Conservation (phyloP, 2,888 invertebrate genomes). For the Mechanitis messenoides region DNA sequence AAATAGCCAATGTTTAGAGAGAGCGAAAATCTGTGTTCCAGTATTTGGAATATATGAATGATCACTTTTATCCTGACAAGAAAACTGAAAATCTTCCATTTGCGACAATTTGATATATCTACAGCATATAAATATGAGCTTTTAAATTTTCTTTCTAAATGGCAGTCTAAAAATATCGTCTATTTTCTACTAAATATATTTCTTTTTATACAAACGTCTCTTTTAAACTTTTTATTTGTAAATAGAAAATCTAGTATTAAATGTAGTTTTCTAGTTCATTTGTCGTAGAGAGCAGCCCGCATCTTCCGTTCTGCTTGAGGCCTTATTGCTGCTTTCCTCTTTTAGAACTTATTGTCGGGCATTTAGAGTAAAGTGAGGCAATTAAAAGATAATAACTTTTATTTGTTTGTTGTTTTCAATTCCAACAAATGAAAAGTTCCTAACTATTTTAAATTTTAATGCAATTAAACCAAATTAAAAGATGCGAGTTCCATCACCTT, state of each 20-base stretch:
- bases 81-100: constrained; percentile 8
- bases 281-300: constrained; percentile 11
- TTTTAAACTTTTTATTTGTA: neutral
- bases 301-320: constrained; percentile 14
- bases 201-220: too few species aligned
- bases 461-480: too few species aligned
- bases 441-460: too few species aligned
- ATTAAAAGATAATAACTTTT: constrained; percentile 3
- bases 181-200: too few species aligned
- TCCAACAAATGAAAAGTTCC: neutral
- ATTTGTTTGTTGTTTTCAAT: constrained; percentile 5
- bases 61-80: constrained; percentile 10
- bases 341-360: constrained; percentile 5
- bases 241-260: neutral
- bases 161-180: too few species aligned
- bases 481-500: too few species aligned
- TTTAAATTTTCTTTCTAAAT: too few species aligned
- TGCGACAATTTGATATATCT: constrained; percentile 1
- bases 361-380: constrained; percentile 8
- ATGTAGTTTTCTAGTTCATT: constrained; percentile 18
- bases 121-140: too few species aligned
- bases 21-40: constrained; percentile 19
- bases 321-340: constrained; percentile 10
- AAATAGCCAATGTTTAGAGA: constrained; percentile 7
- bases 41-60: constrained; percentile 21